Evolutionary conservation across 1,140 invertebrate genomes (phyloP), one percentile per base, ranked within the genome.

Genomic region (Thaumatotibia leucotreta): DNA sequence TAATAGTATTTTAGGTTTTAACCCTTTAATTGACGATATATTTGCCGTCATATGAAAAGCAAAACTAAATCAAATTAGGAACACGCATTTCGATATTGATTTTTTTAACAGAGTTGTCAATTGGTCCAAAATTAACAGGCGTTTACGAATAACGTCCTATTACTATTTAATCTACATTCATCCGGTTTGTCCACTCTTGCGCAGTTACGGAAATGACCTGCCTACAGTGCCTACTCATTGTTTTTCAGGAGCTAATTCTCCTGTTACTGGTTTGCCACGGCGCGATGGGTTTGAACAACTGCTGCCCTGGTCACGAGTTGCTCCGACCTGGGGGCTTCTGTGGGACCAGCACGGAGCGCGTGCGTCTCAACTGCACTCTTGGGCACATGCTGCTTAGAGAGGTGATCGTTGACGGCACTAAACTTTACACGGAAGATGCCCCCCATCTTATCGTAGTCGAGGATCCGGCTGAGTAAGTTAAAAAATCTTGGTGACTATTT

Each of bases 381-480:
- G 85, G 88, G 2, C 72, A 73, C 1, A 76, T 88, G 75, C 67
- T 89, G 2, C 76, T 90, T 1, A 79, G 65, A 32, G 83, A 90
- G 10, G 68, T 84, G 20, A 69, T 86, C 6, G 27, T 87, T 0
- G 69, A 78, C 2, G 86, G 86, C 0, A 68, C 80, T 61, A 87
- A 84, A 63, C 63, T 90, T 1, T 82, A 80, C 31, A 89, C 88
- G 0, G 50, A 68, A 35, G 86, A 90, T 61, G 74, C 85, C 0
- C 86, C 88, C 0, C 69, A 67, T 11, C 88, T 79, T 29, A 67
- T 84, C 0, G 84, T 87, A 58, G 81, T 77, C n/a, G 82, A 87
- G 49, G 80, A 90, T 64, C 80, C 86, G n/a, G 63, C 66, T 24
- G 62, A 77, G 88, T 90, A 68, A 81, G 86, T 80, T 54, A 66